These are phyloP conservation scores for Poeciliopsis presidionis DNA, from an alignment of 2,797 vertebrate genomes.

Conservation along the genomic window DNA sequence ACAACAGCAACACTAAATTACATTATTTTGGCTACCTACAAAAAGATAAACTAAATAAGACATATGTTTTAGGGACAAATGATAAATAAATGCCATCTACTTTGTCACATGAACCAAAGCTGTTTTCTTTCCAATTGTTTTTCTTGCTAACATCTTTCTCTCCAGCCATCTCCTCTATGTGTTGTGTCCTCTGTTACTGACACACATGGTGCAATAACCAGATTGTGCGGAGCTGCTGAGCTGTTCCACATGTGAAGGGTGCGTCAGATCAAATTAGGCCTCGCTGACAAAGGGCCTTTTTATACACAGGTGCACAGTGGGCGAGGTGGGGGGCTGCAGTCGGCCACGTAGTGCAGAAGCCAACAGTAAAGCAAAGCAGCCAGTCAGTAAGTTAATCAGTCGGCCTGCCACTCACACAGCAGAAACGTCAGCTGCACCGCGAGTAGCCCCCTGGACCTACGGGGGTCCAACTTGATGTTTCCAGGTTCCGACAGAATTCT, in stretches of 20 bases:
- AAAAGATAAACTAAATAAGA: too few species aligned
- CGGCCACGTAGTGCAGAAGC: conserved; percentile 44
- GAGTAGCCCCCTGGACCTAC: conserved; percentile 35
- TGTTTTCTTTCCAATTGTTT: conserved; percentile 41
- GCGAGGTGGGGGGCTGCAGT: conserved; percentile 35
- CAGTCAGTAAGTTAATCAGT: conserved; percentile 60
- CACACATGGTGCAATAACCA: conserved; percentile 52
- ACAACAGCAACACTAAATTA: too few species aligned
- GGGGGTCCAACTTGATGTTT: conserved; percentile 25
- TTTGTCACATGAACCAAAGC: conserved; percentile 23
- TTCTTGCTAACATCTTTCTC: conserved; percentile 50
- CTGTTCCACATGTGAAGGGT: conserved; percentile 84
- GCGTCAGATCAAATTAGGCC: conserved; percentile 81
- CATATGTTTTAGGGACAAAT: too few species aligned
- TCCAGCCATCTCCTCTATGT: conserved; percentile 23
- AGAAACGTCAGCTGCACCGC: conserved; percentile 31
- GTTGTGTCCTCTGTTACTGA: conserved; percentile 29
- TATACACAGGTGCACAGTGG: conserved; percentile 77
- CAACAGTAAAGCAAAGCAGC: conserved; percentile 59
- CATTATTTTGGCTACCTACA: too few species aligned
- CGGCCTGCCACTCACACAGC: conserved; percentile 54
- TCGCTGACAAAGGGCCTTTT: conserved; percentile 81
- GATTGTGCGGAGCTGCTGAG: conserved; percentile 74
- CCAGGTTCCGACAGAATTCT: neutral
- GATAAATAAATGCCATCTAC: too few species aligned